These are phyloP conservation scores for Paramacrobiotus metropolitanus DNA, from an alignment of 1,140 invertebrate species.

Conservation along the genomic window DNA sequence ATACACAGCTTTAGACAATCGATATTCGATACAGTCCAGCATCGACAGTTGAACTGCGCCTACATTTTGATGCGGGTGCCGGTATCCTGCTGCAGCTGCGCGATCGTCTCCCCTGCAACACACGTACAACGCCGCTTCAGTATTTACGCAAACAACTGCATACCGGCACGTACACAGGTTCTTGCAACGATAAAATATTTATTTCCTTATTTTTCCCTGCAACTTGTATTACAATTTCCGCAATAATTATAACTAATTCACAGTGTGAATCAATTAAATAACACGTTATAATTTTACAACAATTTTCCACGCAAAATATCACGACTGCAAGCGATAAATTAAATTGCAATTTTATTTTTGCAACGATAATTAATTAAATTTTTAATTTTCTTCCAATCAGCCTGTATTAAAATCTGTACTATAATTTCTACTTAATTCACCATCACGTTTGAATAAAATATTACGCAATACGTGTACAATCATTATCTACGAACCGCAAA, in stretches of 20 bases:
- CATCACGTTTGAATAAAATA: neutral
- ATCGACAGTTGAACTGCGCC: neutral
- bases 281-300: neutral
- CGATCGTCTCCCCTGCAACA: conserved; percentile 50
- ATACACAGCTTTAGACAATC: neutral
- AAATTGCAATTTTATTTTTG: too few relatives aligned
- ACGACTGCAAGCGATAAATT: too few relatives aligned
- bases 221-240: too few relatives aligned
- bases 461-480: neutral
- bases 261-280: neutral
- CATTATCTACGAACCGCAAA: too few relatives aligned
- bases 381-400: neutral
- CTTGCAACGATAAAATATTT: neutral
- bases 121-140: neutral
- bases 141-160: neutral
- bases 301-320: too few relatives aligned
- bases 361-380: neutral
- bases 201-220: too few relatives aligned
- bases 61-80: conserved; percentile 79
- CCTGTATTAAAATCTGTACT: neutral
- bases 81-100: conserved; percentile 80
- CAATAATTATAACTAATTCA: neutral
- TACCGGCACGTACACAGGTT: neutral
- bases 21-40: neutral
- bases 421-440: neutral